Evolutionary conservation across 30 jellyfish, hydroid and myxozoan species (phyloP).

Genomic region (Sanderia malayensis): DNA sequence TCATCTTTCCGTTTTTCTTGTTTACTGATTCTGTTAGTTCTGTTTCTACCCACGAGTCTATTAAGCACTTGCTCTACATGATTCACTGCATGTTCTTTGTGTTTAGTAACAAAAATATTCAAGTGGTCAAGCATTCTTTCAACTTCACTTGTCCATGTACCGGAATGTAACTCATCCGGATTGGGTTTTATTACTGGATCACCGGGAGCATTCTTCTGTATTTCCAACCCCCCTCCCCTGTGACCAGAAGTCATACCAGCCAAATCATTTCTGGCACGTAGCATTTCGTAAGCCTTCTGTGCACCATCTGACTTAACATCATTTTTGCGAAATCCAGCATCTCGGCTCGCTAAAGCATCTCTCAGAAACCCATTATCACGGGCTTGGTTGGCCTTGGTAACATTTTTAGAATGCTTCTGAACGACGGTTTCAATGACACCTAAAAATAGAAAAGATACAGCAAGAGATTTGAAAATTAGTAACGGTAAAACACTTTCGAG

Average conservation of each 20-base stretch:
- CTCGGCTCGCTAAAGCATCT: neutral
- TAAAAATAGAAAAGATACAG: too few species aligned
- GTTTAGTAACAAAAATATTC: neutral
- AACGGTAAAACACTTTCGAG: too few species aligned
- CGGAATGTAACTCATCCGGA: constrained; percentile 39
- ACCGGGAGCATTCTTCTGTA: neutral
- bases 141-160: constrained; percentile 50
- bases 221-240: constrained; percentile 10
- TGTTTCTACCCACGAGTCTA: neutral
- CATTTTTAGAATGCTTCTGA: constrained; percentile 9
- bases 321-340: neutral
- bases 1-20: too few species aligned
- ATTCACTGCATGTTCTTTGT: constrained; percentile 11
- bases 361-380: neutral
- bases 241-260: neutral
- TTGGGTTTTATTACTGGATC: constrained; percentile 31
- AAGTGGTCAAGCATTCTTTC: neutral
- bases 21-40: too few species aligned
- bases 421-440: constrained; percentile 36
- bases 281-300: neutral
- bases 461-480: too few species aligned
- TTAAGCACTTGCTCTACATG: neutral
- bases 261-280: neutral
- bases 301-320: neutral
- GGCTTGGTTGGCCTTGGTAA: constrained; percentile 3